Base-by-base conservation (phyloP, 2,888 invertebrate genomes). In the Elegia similella region DNA sequence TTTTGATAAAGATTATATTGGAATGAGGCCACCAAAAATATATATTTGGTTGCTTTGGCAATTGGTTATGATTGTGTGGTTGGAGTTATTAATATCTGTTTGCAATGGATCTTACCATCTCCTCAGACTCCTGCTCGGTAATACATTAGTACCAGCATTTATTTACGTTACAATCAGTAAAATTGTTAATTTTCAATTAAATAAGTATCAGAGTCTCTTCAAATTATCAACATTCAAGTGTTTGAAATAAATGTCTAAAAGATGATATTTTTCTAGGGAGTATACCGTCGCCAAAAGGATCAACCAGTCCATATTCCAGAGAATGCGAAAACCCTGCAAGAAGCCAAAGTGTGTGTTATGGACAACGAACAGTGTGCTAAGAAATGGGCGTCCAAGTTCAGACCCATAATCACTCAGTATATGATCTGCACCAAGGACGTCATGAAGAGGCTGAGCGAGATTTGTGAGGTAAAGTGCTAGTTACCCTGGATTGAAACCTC, bases 391-490 rank as follows among this genome's bases (percentile, higher is more conserved):
- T 81, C 82, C 57, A 71, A 78, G 32, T 91, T 89, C 68, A 75
- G 89, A 48, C 69, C 57, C 52, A 90, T 91, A 55, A 91, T 91
- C 64, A 79, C 79, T 0, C 78, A 86, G 58, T 91, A 88, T 69
- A 91, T 91, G 90, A 86, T 90, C 64, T 91, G 90, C 67, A 91
- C 90, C 1, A 89, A 80, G 53, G 90, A 91, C 42, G 86, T 91
- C 1, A 86, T 87, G 87, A 88, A 76, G 66, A 73, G 82, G 42
- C 76, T 89, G 0, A 90, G 90, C 54, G 89, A 88, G 59, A 67
- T 87, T 32, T 90, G 90, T 63, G 85, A 89, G 42, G 90, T 89
- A 64, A 79, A 84, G 15, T 48, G 12, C 6, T 32, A n/a, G n/a
- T n/a, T n/a, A n/a, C n/a, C n/a, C n/a, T 2, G 0, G 38, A 12